These are phyloP conservation scores for Onychostruthus taczanowskii DNA, from an alignment of 2,113 vertebrate genomes.

Conservation along the genomic window DNA sequence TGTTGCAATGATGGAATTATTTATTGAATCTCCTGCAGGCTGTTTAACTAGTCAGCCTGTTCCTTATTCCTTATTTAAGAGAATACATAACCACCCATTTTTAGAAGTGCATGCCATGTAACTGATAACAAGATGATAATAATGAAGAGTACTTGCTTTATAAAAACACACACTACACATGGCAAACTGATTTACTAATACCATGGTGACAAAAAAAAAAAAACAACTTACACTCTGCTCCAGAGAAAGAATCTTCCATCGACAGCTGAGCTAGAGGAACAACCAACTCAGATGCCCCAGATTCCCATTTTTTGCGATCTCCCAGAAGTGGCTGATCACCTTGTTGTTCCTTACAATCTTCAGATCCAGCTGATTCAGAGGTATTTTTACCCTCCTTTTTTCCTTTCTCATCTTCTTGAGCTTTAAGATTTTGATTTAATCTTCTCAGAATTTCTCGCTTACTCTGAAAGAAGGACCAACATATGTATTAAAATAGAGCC, in stretches of 20 bases:
- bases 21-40: neutral
- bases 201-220: neutral
- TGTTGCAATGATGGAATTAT: neutral
- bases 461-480: slow-evolving; percentile 74
- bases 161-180: neutral
- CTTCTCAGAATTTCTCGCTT: slow-evolving; percentile 90
- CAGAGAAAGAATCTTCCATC: slow-evolving; percentile 78
- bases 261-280: slow-evolving; percentile 81
- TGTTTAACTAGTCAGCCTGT: neutral
- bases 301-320: slow-evolving; percentile 91
- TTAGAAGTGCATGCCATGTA: neutral
- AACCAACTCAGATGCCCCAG: slow-evolving; percentile 74
- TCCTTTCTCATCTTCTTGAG: slow-evolving; percentile 71
- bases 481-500: neutral
- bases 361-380: slow-evolving; percentile 31
- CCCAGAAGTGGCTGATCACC: slow-evolving; percentile 57
- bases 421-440: slow-evolving; percentile 91
- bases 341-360: slow-evolving; percentile 58
- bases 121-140: neutral
- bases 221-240: slow-evolving; percentile 73
- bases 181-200: neutral
- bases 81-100: neutral
- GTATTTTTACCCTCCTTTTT: slow-evolving; percentile 5
- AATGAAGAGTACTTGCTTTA: neutral
- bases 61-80: neutral